A percentile compares a stretch with the other conserved stretches of the same genome.
phyloP scores from a whole-genome alignment of 2,888 invertebrate genomes.

The Gibbula magus region DNA sequence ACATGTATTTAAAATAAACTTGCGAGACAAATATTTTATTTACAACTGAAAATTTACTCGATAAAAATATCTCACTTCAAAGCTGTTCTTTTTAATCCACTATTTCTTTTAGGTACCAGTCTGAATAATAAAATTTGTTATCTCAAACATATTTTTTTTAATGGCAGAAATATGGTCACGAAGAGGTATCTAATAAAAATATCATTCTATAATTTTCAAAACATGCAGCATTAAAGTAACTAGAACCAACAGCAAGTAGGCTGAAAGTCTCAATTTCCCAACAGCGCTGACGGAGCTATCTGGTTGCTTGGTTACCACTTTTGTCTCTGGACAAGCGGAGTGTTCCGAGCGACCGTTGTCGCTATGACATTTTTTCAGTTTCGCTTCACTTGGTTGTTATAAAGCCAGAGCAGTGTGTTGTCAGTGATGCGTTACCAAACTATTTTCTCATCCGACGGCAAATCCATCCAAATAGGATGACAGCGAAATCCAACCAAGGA shows the following conservation, averaged over 20 bases:
- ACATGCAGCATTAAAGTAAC: background rate
- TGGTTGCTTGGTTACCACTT: conserved; percentile 36
- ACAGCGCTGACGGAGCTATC: conserved; percentile 3
- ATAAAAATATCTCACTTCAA: no score
- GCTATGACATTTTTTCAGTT: conserved; percentile 15
- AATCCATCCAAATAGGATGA: background rate
- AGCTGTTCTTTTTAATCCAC: no score
- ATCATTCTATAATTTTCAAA: no score
- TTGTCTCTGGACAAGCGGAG: conserved; percentile 26
- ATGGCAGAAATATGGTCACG: no score
- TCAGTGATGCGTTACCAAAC: background rate
- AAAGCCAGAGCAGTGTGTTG: background rate
- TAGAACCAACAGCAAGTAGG: background rate
- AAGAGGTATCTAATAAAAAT: no score
- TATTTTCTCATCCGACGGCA: background rate
- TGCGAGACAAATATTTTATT: no score
- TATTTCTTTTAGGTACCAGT: no score
- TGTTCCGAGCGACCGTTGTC: background rate
- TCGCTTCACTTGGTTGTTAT: background rate
- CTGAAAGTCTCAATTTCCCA: conserved; percentile 27
- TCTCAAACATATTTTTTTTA: no score
- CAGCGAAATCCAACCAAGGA: background rate
- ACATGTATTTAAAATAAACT: no score
- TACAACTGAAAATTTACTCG: no score
- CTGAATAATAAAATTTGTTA: no score